phyloP scores from a whole-genome alignment of 2,113 vertebrate genomes.

The Brachionichthys hirsutus region DNA sequence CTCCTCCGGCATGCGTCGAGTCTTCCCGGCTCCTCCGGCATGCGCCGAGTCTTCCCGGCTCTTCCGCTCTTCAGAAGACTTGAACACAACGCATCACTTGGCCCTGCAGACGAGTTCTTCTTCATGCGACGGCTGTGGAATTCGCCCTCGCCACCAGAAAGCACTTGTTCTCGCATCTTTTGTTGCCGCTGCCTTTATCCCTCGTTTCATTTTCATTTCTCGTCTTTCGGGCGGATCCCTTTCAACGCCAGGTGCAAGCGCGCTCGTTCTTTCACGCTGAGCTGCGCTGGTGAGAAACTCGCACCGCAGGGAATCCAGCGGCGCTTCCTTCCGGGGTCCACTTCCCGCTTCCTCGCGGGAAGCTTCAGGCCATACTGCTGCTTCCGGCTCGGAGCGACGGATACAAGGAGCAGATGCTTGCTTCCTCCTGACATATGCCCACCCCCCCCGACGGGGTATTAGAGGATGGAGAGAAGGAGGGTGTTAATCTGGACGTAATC shows the following conservation, averaged over 20 bases:
- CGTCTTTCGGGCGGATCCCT: constrained; percentile 9
- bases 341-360: constrained; percentile 49
- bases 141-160: constrained; percentile 6
- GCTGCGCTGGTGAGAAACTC: constrained; percentile 7
- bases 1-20: constrained; percentile 4
- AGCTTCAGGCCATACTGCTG: constrained; percentile 41
- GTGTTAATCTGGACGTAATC: constrained; percentile 11
- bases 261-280: background rate
- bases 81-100: constrained; percentile 7
- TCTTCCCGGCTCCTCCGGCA: constrained; percentile 3
- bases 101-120: constrained; percentile 29
- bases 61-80: constrained; percentile 1
- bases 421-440: constrained; percentile 75
- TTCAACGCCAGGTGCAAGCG: constrained; percentile 23
- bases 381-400: constrained; percentile 47
- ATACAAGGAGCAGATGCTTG: constrained; percentile 73
- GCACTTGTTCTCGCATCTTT: constrained; percentile 6
- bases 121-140: constrained; percentile 4
- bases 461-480: constrained; percentile 9
- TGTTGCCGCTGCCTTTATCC: constrained; percentile 4
- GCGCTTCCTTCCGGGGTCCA: constrained; percentile 31
- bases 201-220: constrained; percentile 8
- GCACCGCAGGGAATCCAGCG: background rate
- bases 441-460: no score
- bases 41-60: constrained; percentile 9